Conservation (phyloP, 2,797 vertebrate species). For the Onychomys torridus region DNA sequence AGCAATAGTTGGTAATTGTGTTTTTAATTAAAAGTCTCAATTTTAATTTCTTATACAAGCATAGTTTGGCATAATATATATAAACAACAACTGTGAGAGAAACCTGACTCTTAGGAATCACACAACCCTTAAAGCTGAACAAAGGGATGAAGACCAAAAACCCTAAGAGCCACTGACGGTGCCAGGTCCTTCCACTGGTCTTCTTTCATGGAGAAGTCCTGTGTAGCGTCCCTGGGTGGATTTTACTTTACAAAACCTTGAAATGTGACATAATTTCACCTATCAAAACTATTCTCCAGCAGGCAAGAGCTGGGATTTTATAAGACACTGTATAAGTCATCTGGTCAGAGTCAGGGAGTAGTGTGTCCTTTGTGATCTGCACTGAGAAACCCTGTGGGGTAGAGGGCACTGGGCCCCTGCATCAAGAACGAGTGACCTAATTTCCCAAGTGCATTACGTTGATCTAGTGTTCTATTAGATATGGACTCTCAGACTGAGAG, state of each 20-base stretch:
- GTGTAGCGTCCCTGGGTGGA: neutral
- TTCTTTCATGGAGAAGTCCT: neutral
- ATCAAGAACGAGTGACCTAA: neutral
- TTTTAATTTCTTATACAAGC: neutral
- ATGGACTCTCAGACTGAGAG: neutral
- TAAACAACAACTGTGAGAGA: neutral
- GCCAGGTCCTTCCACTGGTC: neutral
- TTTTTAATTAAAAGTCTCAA: neutral
- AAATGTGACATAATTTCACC: neutral
- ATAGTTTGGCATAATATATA: neutral
- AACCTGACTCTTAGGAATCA: neutral
- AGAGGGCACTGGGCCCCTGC: neutral
- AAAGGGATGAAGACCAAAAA: neutral
- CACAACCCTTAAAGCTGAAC: neutral
- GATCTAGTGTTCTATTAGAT: neutral
- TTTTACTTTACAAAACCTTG: constrained; percentile 26
- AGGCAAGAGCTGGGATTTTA: neutral
- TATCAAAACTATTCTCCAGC: neutral
- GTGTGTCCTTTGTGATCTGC: neutral
- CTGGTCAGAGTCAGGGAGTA: neutral
- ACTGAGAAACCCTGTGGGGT: neutral
- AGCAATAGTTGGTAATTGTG: neutral
- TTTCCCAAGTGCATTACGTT: neutral
- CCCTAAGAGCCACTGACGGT: neutral
- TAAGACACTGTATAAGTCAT: neutral